A percentile compares a stretch with the other conserved stretches of the same genome.
phyloP scores from a whole-genome alignment of 2,113 vertebrate species.

The western clawed frog (Xenopus tropicalis) region UCB_Xtro_10.0 CM004449.2:117143501-117144000 shows the following conservation, averaged over 20 bases:
- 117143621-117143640: not conserved
- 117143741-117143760: conserved; percentile 21
- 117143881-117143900: not conserved
- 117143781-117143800: conserved; percentile 49
- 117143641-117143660: conserved; percentile 22
- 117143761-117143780: conserved; percentile 16
- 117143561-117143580: not conserved
- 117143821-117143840: not conserved
- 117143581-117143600: not conserved
- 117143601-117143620: not conserved
- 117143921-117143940: conserved; percentile 4
- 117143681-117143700: not conserved
- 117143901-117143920: conserved; percentile 42
- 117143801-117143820: conserved; percentile 1
- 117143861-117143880: not conserved
- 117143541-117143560: not conserved
- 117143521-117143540: not conserved
- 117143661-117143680: conserved; percentile 33
- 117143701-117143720: not conserved
- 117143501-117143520: not conserved
- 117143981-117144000: conserved; percentile 44
- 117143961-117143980: conserved; percentile 46
- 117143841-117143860: not conserved
- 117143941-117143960: conserved; percentile 31
- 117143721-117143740: not conserved